These are phyloP conservation scores for Ecdyonurus torrentis DNA, from an alignment of 2,888 invertebrate genomes.

Conservation along the genomic window DNA sequence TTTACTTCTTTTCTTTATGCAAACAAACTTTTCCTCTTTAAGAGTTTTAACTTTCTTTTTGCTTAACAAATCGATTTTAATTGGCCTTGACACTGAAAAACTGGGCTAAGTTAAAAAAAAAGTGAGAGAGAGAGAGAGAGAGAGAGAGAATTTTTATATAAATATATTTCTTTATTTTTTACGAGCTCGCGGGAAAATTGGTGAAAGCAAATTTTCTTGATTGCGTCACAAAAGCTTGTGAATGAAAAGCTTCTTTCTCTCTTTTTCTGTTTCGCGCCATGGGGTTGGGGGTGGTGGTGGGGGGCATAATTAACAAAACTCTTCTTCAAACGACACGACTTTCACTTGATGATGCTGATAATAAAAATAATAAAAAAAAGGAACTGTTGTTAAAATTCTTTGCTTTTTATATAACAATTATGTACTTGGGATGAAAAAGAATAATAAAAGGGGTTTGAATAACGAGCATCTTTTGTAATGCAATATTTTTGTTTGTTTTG, in stretches of 20 bases:
- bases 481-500: no score
- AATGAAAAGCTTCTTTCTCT: neutral
- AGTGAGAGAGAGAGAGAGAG: neutral
- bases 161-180: neutral
- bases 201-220: neutral
- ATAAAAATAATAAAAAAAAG: no score
- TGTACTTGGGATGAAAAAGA: no score
- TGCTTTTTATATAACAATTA: no score
- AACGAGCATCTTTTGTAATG: no score
- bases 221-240: neutral
- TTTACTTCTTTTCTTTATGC: neutral
- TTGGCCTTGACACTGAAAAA: conserved; percentile 3
- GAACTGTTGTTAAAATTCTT: neutral
- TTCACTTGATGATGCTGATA: no score
- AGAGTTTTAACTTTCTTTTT: neutral
- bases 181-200: neutral
- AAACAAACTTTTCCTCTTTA: conserved; percentile 4
- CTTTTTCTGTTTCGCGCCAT: no score
- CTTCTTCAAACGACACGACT: neutral
- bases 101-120: neutral
- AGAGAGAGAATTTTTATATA: no score
- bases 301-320: neutral
- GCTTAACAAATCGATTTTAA: conserved; percentile 3
- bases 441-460: no score
- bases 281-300: neutral